phyloP scores from a whole-genome alignment of 2,113 vertebrate species.

The Anser brachyrhynchus region DNA sequence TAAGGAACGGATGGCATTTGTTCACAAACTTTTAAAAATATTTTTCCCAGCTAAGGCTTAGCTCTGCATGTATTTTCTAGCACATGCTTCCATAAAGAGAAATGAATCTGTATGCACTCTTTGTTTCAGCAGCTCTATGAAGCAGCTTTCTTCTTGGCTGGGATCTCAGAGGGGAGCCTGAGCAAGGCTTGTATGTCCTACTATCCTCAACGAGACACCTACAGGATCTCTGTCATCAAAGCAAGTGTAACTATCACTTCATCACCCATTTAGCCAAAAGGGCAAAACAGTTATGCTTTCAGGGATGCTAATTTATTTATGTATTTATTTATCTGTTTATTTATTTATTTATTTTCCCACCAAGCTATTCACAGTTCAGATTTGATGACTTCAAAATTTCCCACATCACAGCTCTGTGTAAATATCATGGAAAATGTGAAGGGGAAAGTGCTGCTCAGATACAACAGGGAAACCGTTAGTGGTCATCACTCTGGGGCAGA shows the following conservation, averaged over 20 bases:
- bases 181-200: background rate
- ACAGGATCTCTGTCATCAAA: slow-evolving; percentile 20
- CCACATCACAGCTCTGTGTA: background rate
- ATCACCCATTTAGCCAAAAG: background rate
- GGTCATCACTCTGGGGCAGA: accelerated
- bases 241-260: background rate
- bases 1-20: slow-evolving; percentile 42
- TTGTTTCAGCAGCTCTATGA: background rate
- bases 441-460: background rate
- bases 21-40: slow-evolving; percentile 42
- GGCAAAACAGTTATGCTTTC: background rate
- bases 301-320: background rate
- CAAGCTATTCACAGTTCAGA: background rate
- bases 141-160: slow-evolving; percentile 1
- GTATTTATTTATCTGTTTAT: too few relatives aligned
- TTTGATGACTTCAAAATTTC: background rate
- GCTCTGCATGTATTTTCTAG: slow-evolving; percentile 54
- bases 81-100: slow-evolving; percentile 21
- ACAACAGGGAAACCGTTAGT: background rate
- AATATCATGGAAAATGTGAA: background rate
- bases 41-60: slow-evolving; percentile 19
- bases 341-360: background rate
- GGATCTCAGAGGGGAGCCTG: slow-evolving; percentile 6
- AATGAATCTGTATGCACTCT: slow-evolving; percentile 16
- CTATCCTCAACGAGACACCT: background rate